phyloP scores from a whole-genome alignment of 2,888 invertebrate species.

The Acanthosepion esculentum region DNA sequence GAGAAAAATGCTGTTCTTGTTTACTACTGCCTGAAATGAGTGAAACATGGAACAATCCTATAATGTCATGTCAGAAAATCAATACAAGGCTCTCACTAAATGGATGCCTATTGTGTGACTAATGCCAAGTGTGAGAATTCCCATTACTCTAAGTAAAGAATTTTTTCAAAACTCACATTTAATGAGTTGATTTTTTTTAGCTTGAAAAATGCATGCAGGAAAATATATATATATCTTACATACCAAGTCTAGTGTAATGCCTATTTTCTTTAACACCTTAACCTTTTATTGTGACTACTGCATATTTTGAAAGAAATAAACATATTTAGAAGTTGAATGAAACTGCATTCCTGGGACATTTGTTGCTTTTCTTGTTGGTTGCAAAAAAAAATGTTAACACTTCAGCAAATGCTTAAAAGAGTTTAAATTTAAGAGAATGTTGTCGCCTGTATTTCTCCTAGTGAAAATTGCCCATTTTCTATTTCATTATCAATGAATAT shows the following conservation, averaged over 20 bases:
- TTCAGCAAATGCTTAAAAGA: background rate
- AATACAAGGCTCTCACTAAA: background rate
- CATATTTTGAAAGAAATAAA: background rate
- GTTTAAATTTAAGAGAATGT: background rate
- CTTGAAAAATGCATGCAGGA: background rate
- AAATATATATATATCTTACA: background rate
- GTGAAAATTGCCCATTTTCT: background rate
- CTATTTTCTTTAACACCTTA: background rate
- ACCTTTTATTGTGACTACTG: background rate
- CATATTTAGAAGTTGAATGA: background rate
- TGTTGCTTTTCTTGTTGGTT: background rate
- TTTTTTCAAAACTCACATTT: background rate
- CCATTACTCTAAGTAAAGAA: background rate
- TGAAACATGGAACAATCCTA: no score
- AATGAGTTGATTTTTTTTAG: background rate
- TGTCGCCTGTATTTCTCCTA: background rate
- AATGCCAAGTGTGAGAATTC: background rate
- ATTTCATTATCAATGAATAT: slow-evolving; percentile 33
- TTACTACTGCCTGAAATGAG: no score
- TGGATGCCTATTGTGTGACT: background rate
- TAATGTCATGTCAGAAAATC: background rate
- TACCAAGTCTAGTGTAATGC: background rate
- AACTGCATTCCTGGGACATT: background rate
- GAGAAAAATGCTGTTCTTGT: no score
- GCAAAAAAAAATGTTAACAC: background rate